phyloP scores from a whole-genome alignment of 1,140 invertebrate genomes.

The Zaprionus camerounensis region DNA sequence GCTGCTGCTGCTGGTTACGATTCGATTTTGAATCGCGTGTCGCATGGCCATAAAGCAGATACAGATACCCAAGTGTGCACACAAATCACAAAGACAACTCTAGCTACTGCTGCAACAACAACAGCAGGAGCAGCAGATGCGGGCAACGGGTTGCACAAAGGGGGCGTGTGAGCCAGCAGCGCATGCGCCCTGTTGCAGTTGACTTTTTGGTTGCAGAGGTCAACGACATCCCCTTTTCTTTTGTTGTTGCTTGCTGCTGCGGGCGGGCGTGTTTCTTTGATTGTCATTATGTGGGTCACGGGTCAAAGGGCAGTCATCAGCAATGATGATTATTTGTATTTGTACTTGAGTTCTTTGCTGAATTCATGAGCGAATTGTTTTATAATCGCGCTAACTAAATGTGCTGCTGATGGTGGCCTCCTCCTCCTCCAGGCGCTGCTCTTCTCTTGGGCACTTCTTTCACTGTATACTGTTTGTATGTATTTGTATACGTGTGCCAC shows the following conservation, averaged over 20 bases:
- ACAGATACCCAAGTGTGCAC: conserved; percentile 47
- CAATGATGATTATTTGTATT: conserved; percentile 18
- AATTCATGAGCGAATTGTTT: conserved; percentile 19
- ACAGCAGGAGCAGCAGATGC: conserved; percentile 42
- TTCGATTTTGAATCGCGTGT: conserved; percentile 78
- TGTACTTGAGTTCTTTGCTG: conserved; percentile 2
- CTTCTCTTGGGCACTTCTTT: conserved; percentile 32
- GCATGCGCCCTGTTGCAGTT: conserved; percentile 31
- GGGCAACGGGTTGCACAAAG: conserved; percentile 37
- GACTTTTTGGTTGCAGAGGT: conserved; percentile 46
- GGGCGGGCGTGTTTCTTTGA: conserved; percentile 49
- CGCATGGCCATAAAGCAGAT: conserved; percentile 67
- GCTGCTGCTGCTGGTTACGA: conserved; percentile 31
- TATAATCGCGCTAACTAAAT: conserved; percentile 25
- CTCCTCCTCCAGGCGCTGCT: conserved; percentile 31
- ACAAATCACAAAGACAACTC: conserved; percentile 64
- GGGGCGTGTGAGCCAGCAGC: conserved; percentile 52
- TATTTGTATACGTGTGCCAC: conserved; percentile 27
- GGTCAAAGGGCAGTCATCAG: conserved; percentile 59
- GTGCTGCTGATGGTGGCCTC: conserved; percentile 10
- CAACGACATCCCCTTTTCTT: conserved; percentile 58
- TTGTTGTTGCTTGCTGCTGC: conserved; percentile 39
- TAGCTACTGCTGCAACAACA: conserved; percentile 26
- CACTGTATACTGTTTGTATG: conserved; percentile 2
- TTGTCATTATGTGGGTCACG: conserved; percentile 73